Base-by-base conservation (phyloP, 2,113 vertebrate genomes). In the Bubo scandiacus region DNA sequence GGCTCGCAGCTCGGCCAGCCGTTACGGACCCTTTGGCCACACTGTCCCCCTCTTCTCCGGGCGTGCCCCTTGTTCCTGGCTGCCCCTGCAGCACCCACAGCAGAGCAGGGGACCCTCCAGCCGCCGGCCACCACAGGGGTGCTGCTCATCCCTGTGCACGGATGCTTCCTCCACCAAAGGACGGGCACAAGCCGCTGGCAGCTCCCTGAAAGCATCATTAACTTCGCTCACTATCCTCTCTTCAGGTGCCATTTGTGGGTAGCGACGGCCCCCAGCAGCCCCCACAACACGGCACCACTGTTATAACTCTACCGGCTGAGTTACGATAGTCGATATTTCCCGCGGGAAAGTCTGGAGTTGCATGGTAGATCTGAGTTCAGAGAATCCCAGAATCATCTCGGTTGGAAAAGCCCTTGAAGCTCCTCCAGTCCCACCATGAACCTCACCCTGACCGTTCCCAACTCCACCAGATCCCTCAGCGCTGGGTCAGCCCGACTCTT, bases 251-350 rank as follows among this genome's bases (percentile, higher is more conserved):
- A 0, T 58, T 75, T n/a, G 38, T 58, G 54, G 22, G 29, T 18
- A 62, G 51, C 1, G 9, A 23, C 5, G 26, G 16, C 25, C 66
- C 67, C 72, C 25, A 5, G n/a, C 62, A 42, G 72, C 25, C 20
- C 38, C 40, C 0, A 9, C 54, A 11, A 23, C 4, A 4, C 5
- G 6, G 5, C 5, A 4, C 15, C 29, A 0, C 66, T 23, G 63
- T 16, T 29, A 15, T 0, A 5, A 29, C n/a, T 26, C 43, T 29
- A 38, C 21, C 73, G 25, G 59, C 55, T 9, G 70, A 32, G 47
- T 9, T n/a, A 10, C 6, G 70, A 20, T 5, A 20, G 43, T 16
- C 55, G 16, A 14, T 7, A 2, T 13, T 27, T 65, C 75, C 72
- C 3, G 0, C 0, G 15, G 86, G 80, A 67, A 32, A 4, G 25